Evolutionary conservation across 1,140 invertebrate genomes (phyloP).

Genomic region (Drosophila varians): DNA sequence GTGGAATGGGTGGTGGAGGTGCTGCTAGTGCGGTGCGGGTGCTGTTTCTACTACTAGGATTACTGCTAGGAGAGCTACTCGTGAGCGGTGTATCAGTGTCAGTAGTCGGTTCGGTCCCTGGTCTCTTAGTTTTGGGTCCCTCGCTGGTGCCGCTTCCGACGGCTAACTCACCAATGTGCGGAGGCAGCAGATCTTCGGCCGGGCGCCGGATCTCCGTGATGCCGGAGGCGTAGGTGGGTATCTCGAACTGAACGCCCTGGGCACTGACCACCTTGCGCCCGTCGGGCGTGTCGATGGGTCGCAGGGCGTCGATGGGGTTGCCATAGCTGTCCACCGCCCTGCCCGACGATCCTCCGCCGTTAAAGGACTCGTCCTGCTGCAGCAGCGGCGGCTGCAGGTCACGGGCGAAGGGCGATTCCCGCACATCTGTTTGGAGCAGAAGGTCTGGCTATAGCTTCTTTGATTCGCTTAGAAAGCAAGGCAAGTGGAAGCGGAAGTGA

Average conservation of each 20-base stretch:
- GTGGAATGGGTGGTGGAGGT: conserved; percentile 20
- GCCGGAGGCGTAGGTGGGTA: conserved; percentile 80
- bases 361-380: conserved; percentile 45
- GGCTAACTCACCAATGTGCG: conserved; percentile 82
- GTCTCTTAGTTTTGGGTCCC: conserved; percentile 7
- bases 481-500: conserved; percentile 30
- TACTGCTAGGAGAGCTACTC: conserved; percentile 17
- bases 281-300: conserved; percentile 78
- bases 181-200: conserved; percentile 75
- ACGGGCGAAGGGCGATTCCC: conserved; percentile 75
- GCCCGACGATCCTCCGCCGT: conserved; percentile 7
- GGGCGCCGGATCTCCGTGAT: conserved; percentile 81
- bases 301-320: conserved; percentile 70
- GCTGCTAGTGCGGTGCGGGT: conserved; percentile 41
- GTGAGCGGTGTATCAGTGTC: conserved; percentile 27
- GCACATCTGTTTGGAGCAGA: conserved; percentile 70
- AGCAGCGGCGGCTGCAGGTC: conserved; percentile 75
- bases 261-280: conserved; percentile 79
- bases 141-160: conserved; percentile 8
- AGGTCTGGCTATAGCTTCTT: conserved; percentile 25
- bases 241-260: conserved; percentile 81
- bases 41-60: conserved; percentile 20
- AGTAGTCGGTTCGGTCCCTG: conserved; percentile 5
- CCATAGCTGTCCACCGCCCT: conserved; percentile 76
- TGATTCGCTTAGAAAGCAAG: conserved; percentile 8